Percentiles rank a stretch among this genome's conserved stretches.
These are phyloP conservation scores for Epinotia ramella DNA, from an alignment of 2,888 invertebrate genomes.

Conservation along the genomic window DNA sequence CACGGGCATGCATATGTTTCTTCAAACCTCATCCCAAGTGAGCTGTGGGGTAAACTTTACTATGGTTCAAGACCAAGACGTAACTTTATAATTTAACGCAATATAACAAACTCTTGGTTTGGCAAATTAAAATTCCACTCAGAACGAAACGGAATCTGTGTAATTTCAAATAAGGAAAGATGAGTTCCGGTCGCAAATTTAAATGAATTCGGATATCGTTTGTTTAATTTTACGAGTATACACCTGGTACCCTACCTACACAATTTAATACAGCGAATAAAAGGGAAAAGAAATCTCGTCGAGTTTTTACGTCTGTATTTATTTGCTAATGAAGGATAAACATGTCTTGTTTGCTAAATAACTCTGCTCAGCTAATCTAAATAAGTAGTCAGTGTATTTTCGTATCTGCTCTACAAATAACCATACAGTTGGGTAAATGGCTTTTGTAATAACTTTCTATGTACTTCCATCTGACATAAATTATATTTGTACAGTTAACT, in stretches of 20 bases:
- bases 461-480: no score
- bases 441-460: no score
- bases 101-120: conserved; percentile 25
- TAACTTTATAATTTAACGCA: conserved; percentile 30
- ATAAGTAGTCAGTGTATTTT: neutral
- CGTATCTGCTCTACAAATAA: neutral
- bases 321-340: neutral
- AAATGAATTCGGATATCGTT: conserved; percentile 28
- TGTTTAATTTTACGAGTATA: conserved; percentile 36
- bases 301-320: neutral
- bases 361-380: neutral
- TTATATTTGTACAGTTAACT: no score
- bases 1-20: conserved; percentile 7
- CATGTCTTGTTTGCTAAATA: neutral
- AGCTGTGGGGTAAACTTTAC: conserved; percentile 32
- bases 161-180: conserved; percentile 37
- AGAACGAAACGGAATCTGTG: conserved; percentile 27
- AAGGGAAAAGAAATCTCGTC: conserved; percentile 12
- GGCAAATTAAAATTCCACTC: conserved; percentile 38
- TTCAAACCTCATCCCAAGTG: conserved; percentile 10
- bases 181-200: conserved; percentile 39
- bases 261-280: neutral
- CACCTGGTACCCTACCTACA: conserved; percentile 1
- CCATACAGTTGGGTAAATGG: no score
- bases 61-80: conserved; percentile 24